These are phyloP conservation scores for Lordiphosa mommai DNA, from an alignment of 1,140 invertebrate species.

Conservation along the genomic window DNA sequence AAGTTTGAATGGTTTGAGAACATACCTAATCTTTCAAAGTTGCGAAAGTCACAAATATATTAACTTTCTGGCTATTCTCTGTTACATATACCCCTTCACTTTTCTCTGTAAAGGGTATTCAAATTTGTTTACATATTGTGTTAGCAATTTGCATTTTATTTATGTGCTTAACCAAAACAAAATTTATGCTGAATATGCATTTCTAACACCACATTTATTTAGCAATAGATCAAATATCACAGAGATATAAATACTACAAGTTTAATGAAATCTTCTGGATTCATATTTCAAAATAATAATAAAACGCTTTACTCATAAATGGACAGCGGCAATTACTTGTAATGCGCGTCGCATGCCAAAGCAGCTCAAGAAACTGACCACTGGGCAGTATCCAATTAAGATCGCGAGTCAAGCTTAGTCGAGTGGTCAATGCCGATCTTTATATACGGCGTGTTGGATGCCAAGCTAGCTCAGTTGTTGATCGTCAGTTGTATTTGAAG, in stretches of 20 bases:
- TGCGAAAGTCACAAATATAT: too few species aligned
- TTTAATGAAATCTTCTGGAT: constrained; percentile 1
- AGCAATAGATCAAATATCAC: too few species aligned
- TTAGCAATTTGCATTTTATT: constrained; percentile 28
- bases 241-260: not conserved
- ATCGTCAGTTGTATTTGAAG: constrained; percentile 17
- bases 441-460: constrained; percentile 15
- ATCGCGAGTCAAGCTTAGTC: constrained; percentile 24
- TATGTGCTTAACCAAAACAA: constrained; percentile 8
- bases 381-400: constrained; percentile 16
- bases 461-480: constrained; percentile 22
- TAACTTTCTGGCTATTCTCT: too few species aligned
- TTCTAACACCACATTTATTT: not conserved
- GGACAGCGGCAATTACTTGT: constrained; percentile 9
- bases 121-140: constrained; percentile 10
- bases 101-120: too few species aligned
- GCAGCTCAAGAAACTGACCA: constrained; percentile 16
- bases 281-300: not conserved
- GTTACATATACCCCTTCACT: too few species aligned
- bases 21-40: too few species aligned
- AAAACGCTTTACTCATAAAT: constrained; percentile 10
- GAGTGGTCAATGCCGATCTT: constrained; percentile 5
- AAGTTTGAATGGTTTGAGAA: too few species aligned
- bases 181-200: not conserved
- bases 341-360: constrained; percentile 9